Conservation (phyloP, 2,113 vertebrate species). For the Eulemur macaco region DNA sequence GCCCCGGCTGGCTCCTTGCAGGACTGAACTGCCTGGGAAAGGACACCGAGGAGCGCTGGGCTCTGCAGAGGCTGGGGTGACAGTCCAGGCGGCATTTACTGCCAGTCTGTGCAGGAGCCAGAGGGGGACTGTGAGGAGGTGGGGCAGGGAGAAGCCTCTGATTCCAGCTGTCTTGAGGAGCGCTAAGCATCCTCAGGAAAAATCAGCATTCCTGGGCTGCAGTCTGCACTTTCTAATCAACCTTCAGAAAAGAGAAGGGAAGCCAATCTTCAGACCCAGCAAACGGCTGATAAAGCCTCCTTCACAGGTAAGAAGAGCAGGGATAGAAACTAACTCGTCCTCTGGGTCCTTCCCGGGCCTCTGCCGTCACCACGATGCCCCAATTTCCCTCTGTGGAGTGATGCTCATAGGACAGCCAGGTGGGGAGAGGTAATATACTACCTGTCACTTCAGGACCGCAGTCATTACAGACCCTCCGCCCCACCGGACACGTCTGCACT, state of each 20-base stretch:
- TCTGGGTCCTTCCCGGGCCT: background rate
- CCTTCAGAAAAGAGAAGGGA: too few species aligned
- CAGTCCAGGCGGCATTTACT: background rate
- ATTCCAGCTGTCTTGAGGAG: background rate
- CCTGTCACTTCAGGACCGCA: background rate
- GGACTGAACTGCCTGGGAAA: background rate
- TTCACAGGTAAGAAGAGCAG: too few species aligned
- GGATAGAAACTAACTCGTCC: accelerated
- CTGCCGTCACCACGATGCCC: background rate
- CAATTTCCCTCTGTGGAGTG: background rate
- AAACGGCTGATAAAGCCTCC: background rate
- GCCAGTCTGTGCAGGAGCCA: background rate
- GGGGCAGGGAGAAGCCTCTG: background rate
- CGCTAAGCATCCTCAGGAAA: too few species aligned
- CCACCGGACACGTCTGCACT: too few species aligned
- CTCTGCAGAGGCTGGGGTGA: background rate
- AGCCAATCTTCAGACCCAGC: background rate
- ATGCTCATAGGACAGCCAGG: background rate
- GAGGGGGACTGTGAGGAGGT: background rate
- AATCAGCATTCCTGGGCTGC: background rate
- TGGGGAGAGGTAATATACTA: background rate
- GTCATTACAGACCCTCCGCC: background rate
- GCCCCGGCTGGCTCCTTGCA: background rate
- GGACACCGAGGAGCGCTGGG: accelerated
- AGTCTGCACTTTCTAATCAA: background rate